These are phyloP conservation scores for Nemurella pictetii DNA, from an alignment of 2,888 invertebrate species.

Conservation along the genomic window DNA sequence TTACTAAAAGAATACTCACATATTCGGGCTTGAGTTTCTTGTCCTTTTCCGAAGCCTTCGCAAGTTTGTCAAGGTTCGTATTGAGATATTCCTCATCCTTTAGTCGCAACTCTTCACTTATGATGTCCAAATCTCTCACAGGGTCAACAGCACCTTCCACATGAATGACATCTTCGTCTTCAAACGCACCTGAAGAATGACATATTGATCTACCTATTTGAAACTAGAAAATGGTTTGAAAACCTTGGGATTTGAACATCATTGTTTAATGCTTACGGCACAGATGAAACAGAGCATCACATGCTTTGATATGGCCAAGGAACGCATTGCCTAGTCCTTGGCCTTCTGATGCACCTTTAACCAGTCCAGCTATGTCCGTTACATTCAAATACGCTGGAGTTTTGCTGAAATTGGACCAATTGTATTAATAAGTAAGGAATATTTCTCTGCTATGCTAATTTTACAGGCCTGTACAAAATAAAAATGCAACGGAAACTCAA, in stretches of 20 bases:
- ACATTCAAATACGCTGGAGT: conserved; percentile 97
- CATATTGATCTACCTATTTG: background rate
- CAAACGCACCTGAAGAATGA: conserved; percentile 79
- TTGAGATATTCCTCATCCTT: conserved; percentile 90
- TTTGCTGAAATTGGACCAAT: conserved; percentile 68
- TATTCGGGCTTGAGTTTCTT: conserved; percentile 96
- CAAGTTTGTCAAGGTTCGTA: conserved; percentile 82
- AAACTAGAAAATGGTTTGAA: too few species aligned
- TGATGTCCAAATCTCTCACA: conserved; percentile 93
- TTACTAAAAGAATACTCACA: conserved; percentile 60
- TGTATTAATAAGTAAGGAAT: too few species aligned
- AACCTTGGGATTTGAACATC: too few species aligned
- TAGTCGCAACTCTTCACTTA: conserved; percentile 89
- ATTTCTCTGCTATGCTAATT: too few species aligned
- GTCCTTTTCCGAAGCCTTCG: conserved; percentile 80
- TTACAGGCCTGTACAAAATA: too few species aligned
- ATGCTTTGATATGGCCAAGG: conserved; percentile 96
- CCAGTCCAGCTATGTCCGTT: conserved; percentile 97
- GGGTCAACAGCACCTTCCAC: conserved; percentile 99
- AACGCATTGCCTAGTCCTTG: conserved; percentile 99
- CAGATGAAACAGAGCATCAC: conserved; percentile 97
- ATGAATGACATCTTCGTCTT: conserved; percentile 96
- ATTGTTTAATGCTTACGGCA: conserved; percentile 89
- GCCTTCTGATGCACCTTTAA: conserved; percentile 97
- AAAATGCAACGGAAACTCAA: too few species aligned